phyloP scores from a whole-genome alignment of 2,888 invertebrate species.

The Phyllotreta cruciferae region DNA sequence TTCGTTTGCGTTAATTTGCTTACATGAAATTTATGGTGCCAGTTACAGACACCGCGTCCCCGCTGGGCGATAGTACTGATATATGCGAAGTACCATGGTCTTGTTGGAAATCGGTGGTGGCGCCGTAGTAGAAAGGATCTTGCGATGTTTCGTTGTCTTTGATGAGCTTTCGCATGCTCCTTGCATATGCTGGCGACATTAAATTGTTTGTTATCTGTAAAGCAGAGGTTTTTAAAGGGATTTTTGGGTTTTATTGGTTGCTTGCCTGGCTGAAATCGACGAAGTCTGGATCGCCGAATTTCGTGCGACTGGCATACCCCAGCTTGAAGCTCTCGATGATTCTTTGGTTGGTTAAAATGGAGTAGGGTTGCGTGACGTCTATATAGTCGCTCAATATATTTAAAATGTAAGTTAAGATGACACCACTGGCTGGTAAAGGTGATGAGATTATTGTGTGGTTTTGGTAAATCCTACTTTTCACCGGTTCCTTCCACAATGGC shows the following conservation, averaged over 20 bases:
- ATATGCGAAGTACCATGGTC: slow-evolving; percentile 92
- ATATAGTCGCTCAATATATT: slow-evolving; percentile 73
- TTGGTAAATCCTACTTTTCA: slow-evolving; percentile 65
- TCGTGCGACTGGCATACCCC: slow-evolving; percentile 84
- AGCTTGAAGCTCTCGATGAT: slow-evolving; percentile 90
- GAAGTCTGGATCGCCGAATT: slow-evolving; percentile 78
- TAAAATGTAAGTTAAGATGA: slow-evolving; percentile 80
- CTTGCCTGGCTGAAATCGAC: slow-evolving; percentile 45
- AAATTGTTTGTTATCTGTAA: slow-evolving; percentile 71
- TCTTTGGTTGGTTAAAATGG: slow-evolving; percentile 55
- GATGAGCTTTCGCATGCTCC: slow-evolving; percentile 60
- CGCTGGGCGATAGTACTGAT: slow-evolving; percentile 81
- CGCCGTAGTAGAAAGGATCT: slow-evolving; percentile 77
- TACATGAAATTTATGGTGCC: slow-evolving; percentile 90
- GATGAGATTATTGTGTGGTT: slow-evolving; percentile 75
- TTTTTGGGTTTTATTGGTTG: neutral
- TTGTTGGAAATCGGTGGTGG: slow-evolving; percentile 66
- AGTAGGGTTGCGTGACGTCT: slow-evolving; percentile 47
- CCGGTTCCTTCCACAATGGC: slow-evolving; percentile 70
- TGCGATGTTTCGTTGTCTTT: slow-evolving; percentile 68
- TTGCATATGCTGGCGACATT: slow-evolving; percentile 67
- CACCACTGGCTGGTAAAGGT: slow-evolving; percentile 85
- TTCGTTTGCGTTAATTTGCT: slow-evolving; percentile 58
- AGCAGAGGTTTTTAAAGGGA: slow-evolving; percentile 4
- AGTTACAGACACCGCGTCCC: slow-evolving; percentile 90